Base-by-base conservation (phyloP, 2,797 vertebrate genomes). In the Pseudomugil tenellus region DNA sequence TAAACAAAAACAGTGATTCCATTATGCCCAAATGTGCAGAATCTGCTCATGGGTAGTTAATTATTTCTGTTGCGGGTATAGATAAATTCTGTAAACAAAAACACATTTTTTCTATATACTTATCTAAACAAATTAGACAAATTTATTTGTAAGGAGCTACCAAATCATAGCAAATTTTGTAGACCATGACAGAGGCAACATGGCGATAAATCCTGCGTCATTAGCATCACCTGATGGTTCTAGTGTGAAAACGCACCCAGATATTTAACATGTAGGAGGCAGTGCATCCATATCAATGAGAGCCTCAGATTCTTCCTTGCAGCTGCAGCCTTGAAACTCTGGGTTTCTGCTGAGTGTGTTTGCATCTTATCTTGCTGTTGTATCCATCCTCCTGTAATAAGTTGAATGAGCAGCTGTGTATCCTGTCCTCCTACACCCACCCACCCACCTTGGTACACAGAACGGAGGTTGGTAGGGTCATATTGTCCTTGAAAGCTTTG, bases 301-400 rank as follows among this genome's bases (percentile, higher is more conserved):
- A 73, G 63, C 66, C 60, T 76, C 13, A 2, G 65, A 83, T 76
- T 83, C 80, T 57, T 74, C 67, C 63, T 37, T 71, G 83, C 88
- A 89, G 89, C 89, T 91, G 89, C 84, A 90, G 86, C 92, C 91
- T 92, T 92, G 92, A 91, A 77, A 83, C 70, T 34, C 62, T 54
- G 63, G 56, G 43, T 72, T 79, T 71, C 74, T 49, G 67, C 34
- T 68, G 51, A 52, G 51, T 78, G 70, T 81, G 66, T 74, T 66
- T 54, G 70, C 55, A 58, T 26, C 32, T 84, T 82, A 87, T 90
- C 82, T 49, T 49, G 65, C 56, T 72, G 61, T 59, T 55, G 64
- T 81, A 70, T 85, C 74, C 79, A 71, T 74, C 78, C 76, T 84
- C 58, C 72, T 75, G 79, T 84, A 85, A 77, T 79, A 79, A 77